phyloP scores from a whole-genome alignment of 2,888 invertebrate genomes.

The Tyria jacobaeae region DNA sequence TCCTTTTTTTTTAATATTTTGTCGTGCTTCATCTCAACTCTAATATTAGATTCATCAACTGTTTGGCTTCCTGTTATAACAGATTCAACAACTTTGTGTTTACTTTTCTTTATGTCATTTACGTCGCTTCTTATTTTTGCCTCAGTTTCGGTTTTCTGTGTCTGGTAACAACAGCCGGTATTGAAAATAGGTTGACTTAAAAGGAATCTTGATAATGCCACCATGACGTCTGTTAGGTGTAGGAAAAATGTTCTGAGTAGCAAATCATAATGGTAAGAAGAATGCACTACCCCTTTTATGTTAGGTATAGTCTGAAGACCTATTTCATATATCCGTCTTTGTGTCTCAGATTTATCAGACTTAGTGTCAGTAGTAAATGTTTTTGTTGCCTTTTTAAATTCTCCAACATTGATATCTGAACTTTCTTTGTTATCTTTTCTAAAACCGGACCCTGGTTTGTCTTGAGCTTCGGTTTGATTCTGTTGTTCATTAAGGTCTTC shows the following conservation, averaged over 20 bases:
- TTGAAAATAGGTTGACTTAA: slow-evolving; percentile 63
- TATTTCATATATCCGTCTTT: slow-evolving; percentile 68
- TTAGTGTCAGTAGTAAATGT: slow-evolving; percentile 18
- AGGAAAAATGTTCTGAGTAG: slow-evolving; percentile 79
- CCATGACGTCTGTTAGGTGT: slow-evolving; percentile 81
- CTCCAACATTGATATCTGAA: slow-evolving; percentile 33
- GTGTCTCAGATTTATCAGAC: slow-evolving; percentile 41
- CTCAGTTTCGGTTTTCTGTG: slow-evolving; percentile 16
- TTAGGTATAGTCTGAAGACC: slow-evolving; percentile 77
- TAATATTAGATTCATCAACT: slow-evolving; percentile 20
- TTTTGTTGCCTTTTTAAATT: slow-evolving; percentile 28
- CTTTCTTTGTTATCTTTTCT: slow-evolving; percentile 32
- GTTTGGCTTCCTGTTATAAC: slow-evolving; percentile 20
- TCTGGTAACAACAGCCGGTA: slow-evolving; percentile 18
- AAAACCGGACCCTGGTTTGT: slow-evolving; percentile 18
- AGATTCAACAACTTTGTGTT: slow-evolving; percentile 19
- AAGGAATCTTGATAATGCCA: slow-evolving; percentile 75
- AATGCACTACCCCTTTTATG: slow-evolving; percentile 67
- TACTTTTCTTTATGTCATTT: slow-evolving; percentile 21
- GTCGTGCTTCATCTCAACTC: slow-evolving; percentile 25
- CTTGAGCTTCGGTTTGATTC: slow-evolving; percentile 2
- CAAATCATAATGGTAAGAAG: slow-evolving; percentile 70
- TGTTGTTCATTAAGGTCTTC: not conserved
- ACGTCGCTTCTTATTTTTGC: slow-evolving; percentile 16
- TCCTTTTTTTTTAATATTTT: slow-evolving; percentile 12